These are phyloP conservation scores for Heliothis subflexa DNA, from an alignment of 1,140 invertebrate genomes.

Conservation along the genomic window DNA sequence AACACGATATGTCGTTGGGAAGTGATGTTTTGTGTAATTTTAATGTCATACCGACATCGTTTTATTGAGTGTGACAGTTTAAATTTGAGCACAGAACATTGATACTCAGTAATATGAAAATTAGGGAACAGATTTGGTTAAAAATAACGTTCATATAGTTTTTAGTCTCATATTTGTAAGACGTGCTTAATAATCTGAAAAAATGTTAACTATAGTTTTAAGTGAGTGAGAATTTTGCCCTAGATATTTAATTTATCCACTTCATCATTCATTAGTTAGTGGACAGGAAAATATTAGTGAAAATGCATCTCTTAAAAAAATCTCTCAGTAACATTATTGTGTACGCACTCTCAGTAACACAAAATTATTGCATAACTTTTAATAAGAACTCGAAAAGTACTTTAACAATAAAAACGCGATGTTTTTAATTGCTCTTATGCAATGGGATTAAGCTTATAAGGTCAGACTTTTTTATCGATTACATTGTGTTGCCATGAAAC, in stretches of 20 bases:
- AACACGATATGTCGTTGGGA: background rate
- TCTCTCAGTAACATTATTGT: no score
- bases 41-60: background rate
- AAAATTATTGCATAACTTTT: slow-evolving; percentile 6
- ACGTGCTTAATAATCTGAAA: no score
- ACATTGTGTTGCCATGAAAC: slow-evolving; percentile 33
- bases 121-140: no score
- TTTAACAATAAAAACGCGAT: slow-evolving; percentile 3
- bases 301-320: no score
- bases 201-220: background rate
- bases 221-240: background rate
- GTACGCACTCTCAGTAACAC: no score
- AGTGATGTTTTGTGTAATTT: background rate
- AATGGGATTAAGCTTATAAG: slow-evolving; percentile 59
- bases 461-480: slow-evolving; percentile 52
- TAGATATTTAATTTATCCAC: no score
- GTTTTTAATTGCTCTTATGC: slow-evolving; percentile 47
- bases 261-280: no score
- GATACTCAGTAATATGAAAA: no score
- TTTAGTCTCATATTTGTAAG: no score
- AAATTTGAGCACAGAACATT: no score
- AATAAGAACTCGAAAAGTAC: background rate
- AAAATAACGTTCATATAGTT: no score
- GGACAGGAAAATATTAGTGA: background rate
- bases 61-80: no score